phyloP scores from a whole-genome alignment of 1,140 invertebrate species.

The Nilaparvata lugens region DNA sequence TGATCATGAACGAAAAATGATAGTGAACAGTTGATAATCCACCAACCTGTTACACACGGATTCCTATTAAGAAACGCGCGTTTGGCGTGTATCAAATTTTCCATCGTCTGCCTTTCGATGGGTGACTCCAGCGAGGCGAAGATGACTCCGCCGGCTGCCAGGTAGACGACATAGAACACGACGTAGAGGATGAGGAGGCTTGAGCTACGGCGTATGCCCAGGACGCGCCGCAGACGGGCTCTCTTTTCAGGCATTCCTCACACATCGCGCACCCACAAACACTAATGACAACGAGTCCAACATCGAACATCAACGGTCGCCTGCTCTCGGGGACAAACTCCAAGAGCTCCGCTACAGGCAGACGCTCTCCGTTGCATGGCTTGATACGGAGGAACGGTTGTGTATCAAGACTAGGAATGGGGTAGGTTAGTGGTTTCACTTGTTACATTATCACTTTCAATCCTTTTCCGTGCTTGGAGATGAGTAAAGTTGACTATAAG shows the following conservation, averaged over 20 bases:
- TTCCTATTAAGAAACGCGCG: conserved; percentile 45
- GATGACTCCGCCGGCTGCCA: conserved; percentile 61
- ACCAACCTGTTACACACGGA: conserved; percentile 44
- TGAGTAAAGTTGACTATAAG: too few relatives aligned
- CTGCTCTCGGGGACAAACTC: too few relatives aligned
- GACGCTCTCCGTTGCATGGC: too few relatives aligned
- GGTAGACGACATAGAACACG: conserved; percentile 59
- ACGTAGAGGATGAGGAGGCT: conserved; percentile 43
- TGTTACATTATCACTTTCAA: too few relatives aligned
- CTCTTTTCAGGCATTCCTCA: background rate
- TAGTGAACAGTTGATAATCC: too few relatives aligned
- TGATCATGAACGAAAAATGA: too few relatives aligned
- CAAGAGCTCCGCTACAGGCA: too few relatives aligned
- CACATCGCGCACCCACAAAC: background rate
- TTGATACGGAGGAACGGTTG: too few relatives aligned
- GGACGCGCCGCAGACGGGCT: conserved; percentile 14
- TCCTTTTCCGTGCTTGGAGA: too few relatives aligned
- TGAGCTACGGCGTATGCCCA: conserved; percentile 39
- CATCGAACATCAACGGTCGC: too few relatives aligned
- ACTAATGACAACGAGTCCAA: background rate
- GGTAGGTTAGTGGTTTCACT: too few relatives aligned
- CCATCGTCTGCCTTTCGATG: conserved; percentile 45
- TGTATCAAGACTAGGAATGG: too few relatives aligned
- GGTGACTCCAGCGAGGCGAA: conserved; percentile 68
- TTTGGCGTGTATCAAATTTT: conserved; percentile 42